Evolutionary conservation across 2,888 invertebrate species (phyloP), one percentile per base, ranked within the genome.

Genomic region (Pseudococcus viburni): DNA sequence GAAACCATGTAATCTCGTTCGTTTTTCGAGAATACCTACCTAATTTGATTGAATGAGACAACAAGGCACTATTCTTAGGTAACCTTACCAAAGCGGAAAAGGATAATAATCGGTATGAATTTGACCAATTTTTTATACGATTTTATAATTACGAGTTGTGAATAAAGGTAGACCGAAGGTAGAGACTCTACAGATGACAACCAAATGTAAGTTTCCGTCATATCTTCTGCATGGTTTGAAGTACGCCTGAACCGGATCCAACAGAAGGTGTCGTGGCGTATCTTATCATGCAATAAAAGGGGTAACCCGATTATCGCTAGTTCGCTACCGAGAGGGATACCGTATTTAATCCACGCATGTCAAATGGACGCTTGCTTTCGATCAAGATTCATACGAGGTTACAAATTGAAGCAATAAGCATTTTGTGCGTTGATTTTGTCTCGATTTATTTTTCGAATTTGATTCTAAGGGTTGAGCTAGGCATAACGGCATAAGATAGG

Each of bases 331-430:
- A 22, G 46, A 46, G 46, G 80, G 46, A 83, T 46, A 19, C 12
- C 19, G 46, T 83, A 22, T 83, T 83, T 83, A 83, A 83, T 83
- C 46, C 80, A 83, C 80, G 80, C 80, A 46, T 83, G 80, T 83
- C 80, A 83, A 83, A 83, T 83, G 80, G 80, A 83, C 80, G 80
- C 80, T 83, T 22, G 46, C 80, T 83, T 83, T 46, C 80, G 46
- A 83, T 83, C 4, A 46, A 19, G 46, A 83, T 83, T 83, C 80
- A 83, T 83, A 15, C 17, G 2, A 46, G 22, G 1, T 0, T 33
- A 46, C 80, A 9, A 46, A 19, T 46, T 42, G 6, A 46, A 83
- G 80, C 80, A 83, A 19, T 73, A 46, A 83, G 80, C 80, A 83
- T 46, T 73, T 33, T 26, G 26, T 59, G n/a, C 7, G 3, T 8